phyloP scores from a whole-genome alignment of 2,797 vertebrate species.

The Sarcoramphus papa region DNA sequence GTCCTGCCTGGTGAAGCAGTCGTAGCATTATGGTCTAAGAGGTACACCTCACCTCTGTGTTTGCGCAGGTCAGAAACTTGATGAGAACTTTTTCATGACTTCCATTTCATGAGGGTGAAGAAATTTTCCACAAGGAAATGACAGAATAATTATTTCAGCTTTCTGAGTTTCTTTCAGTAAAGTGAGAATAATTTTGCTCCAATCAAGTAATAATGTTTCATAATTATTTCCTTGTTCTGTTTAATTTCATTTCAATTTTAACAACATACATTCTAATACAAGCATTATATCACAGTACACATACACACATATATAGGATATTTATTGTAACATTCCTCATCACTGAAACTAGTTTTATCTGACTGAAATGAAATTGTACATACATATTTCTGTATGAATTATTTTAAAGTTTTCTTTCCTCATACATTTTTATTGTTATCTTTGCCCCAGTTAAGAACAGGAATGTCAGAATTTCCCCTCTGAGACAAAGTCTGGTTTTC shows the following conservation, averaged over 20 bases:
- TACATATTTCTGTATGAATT: not conserved
- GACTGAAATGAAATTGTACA: not conserved
- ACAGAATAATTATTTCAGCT: not conserved
- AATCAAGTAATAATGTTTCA: not conserved
- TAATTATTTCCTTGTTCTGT: not conserved
- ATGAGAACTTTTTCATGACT: not conserved
- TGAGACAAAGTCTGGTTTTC: not conserved
- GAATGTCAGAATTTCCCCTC: not conserved
- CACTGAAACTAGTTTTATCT: not conserved
- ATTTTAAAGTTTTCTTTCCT: not conserved
- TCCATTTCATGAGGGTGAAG: not conserved
- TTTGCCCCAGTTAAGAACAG: not conserved
- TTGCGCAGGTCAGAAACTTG: not conserved
- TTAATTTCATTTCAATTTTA: not conserved
- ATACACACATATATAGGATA: not conserved
- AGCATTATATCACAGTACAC: not conserved
- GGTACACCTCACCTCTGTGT: accelerated
- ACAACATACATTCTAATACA: not conserved
- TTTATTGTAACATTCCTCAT: not conserved
- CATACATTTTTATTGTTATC: constrained; percentile 19
- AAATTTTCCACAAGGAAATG: not conserved
- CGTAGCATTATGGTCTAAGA: not conserved
- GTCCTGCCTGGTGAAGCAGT: not conserved
- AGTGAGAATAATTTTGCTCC: not conserved
- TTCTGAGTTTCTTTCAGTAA: not conserved